phyloP scores from a whole-genome alignment of 2,797 vertebrate species.

The Acanthis flammea region DNA sequence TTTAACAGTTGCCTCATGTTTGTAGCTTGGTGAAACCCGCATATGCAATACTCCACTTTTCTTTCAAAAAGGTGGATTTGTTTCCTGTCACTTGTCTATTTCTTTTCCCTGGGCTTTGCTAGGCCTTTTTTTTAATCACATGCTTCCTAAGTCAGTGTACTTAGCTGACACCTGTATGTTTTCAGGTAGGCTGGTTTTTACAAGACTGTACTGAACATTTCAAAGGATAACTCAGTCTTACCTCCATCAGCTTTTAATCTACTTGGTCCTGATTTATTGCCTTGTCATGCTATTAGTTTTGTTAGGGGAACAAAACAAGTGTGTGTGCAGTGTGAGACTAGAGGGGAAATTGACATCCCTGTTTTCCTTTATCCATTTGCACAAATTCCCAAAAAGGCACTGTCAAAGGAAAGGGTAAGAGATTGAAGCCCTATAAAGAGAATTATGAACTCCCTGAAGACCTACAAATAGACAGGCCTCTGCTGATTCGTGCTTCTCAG shows the following conservation, averaged over 20 bases:
- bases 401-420: not conserved
- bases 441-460: not conserved
- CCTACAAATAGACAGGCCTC: not conserved
- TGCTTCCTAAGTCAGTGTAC: not conserved
- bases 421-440: not conserved
- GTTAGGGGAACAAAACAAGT: not conserved
- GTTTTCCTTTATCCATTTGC: not conserved
- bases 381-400: not conserved
- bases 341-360: not conserved
- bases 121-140: not conserved
- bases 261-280: slow-evolving; percentile 65
- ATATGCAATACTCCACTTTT: not conserved
- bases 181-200: not conserved
- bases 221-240: not conserved
- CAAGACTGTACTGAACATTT: not conserved
- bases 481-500: not conserved
- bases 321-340: not conserved
- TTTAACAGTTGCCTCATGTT: slow-evolving; percentile 69
- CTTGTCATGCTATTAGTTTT: slow-evolving; percentile 37
- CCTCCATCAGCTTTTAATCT: not conserved
- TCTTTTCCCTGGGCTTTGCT: not conserved
- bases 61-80: slow-evolving; percentile 46
- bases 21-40: slow-evolving; percentile 45
- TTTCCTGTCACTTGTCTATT: not conserved
- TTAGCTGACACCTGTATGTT: not conserved